Percentiles rank a stretch among this genome's conserved stretches.
phyloP scores from a whole-genome alignment of 2,113 vertebrate genomes.

The Cyprinodon tularosa region DNA sequence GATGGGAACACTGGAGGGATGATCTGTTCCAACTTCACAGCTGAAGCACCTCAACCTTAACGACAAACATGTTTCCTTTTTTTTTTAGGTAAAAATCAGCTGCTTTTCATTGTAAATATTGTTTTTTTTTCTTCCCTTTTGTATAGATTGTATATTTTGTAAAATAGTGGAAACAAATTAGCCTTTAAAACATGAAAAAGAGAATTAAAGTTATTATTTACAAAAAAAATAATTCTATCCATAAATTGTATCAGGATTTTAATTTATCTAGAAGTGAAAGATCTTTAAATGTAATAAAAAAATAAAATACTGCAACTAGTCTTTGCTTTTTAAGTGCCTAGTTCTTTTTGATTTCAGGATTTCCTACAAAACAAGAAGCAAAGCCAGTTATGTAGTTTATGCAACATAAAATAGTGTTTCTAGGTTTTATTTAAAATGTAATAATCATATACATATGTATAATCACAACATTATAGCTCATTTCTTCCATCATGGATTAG shows the following conservation, averaged over 20 bases:
- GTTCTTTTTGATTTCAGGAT: background rate
- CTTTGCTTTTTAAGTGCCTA: background rate
- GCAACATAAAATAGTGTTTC: too few species aligned
- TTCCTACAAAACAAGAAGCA: background rate
- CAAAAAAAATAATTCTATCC: background rate
- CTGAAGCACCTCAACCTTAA: background rate
- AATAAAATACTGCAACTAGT: background rate
- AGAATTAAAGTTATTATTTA: slow-evolving; percentile 24
- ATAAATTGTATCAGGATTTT: background rate
- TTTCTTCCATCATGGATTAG: too few species aligned
- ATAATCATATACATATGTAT: too few species aligned
- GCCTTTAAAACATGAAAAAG: background rate
- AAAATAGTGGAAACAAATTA: slow-evolving; percentile 16
- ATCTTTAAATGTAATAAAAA: background rate
- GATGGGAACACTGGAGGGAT: slow-evolving; percentile 70
- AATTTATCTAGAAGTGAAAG: background rate
- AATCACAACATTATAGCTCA: too few species aligned
- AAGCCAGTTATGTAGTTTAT: too few species aligned
- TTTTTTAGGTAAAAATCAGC: background rate
- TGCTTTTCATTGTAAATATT: background rate
- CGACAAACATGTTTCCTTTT: background rate
- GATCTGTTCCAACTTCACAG: background rate
- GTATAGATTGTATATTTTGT: slow-evolving; percentile 6
- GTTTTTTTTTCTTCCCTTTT: background rate
- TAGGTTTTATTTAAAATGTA: too few species aligned